Evolutionary conservation across 2,113 vertebrate genomes (phyloP), one percentile per base, ranked within the genome.

Genomic region (Andinoacara biseriatus): DNA sequence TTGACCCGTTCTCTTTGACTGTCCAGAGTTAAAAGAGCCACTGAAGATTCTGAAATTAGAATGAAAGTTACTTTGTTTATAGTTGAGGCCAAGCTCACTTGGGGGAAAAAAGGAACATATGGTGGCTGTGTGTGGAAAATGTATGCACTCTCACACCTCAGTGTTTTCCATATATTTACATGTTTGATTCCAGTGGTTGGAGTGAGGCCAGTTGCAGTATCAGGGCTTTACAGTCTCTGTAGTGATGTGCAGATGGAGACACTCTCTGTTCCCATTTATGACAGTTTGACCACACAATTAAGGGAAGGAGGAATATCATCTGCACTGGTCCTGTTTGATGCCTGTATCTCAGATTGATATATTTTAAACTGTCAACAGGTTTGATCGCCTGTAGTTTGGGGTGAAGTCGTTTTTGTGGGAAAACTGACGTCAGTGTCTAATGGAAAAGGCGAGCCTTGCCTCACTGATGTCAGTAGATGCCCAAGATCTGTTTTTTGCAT

Each of bases 401-500:
- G 85, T 58, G 82, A 85, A 87, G 81, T 33, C 33, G 35, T 75
- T 89, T 72, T 79, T 80, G 76, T 89, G 92, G 67, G 87, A 89
- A 93, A 91, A 90, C 82, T 92, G 89, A 92, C 87, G 83, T 94
- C 91, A 92, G 86, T 15, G 85, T 88, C 84, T 88, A 33, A 89
- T 86, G 87, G 87, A 87, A 89, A 89, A 91, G 83, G 79, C 72
- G 79, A 79, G 56, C 43, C 63, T 61, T 54, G 24, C 62, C 59
- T 87, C 56, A 31, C 87, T 90, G 67, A 88, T 89, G 92, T 87
- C 83, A 78, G 80, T 79, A 46, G 85, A 90, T 82, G 82, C 78
- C 79, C 58, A 3, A 76, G 78, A 84, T 92, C 92, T 94, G 92
- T 91, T 93, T 92, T 92, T 74, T 91, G 88, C 86, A 90, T 94